Conservation (phyloP, 92 coral and sea anemone genomes). For the Siderastrea radians region DNA sequence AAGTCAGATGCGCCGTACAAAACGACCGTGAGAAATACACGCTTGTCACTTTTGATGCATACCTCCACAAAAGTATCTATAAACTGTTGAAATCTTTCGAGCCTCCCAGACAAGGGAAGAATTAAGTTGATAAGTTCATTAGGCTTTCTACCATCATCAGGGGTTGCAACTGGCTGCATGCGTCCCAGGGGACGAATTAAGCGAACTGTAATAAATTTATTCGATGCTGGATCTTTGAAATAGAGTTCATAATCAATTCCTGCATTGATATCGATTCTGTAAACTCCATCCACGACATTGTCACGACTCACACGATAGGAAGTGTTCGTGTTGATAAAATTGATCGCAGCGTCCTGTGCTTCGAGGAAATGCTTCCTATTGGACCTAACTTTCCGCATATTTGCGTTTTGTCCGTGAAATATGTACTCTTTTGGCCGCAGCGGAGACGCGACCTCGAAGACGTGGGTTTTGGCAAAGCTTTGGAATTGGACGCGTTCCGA, state of each 20-base stretch:
- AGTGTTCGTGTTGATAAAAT: conserved; percentile 61
- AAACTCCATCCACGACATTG: conserved; percentile 80
- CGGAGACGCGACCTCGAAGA: conserved; percentile 68
- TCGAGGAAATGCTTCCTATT: conserved; percentile 67
- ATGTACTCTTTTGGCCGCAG: conserved; percentile 82
- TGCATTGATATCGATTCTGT: conserved; percentile 74
- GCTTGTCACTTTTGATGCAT: conserved; percentile 80
- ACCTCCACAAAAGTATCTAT: conserved; percentile 81
- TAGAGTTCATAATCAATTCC: conserved; percentile 90
- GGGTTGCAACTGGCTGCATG: conserved; percentile 46
- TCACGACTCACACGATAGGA: conserved; percentile 68
- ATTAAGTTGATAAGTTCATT: conserved; percentile 79
- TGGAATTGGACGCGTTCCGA: conserved; percentile 73
- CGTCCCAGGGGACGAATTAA: conserved; percentile 49
- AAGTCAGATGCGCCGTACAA: conserved; percentile 88
- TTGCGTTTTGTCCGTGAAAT: conserved; percentile 72
- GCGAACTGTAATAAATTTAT: conserved; percentile 53
- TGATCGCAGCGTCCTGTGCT: conserved; percentile 60
- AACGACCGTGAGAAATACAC: conserved; percentile 89
- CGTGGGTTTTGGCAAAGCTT: conserved; percentile 84
- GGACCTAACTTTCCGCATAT: conserved; percentile 65
- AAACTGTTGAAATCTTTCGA: conserved; percentile 87
- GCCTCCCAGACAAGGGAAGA: conserved; percentile 87
- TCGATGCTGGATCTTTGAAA: conserved; percentile 54
- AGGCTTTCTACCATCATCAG: conserved; percentile 23